These are phyloP conservation scores for Petrophora chlorosata DNA, from an alignment of 2,888 invertebrate genomes.

Conservation along the genomic window DNA sequence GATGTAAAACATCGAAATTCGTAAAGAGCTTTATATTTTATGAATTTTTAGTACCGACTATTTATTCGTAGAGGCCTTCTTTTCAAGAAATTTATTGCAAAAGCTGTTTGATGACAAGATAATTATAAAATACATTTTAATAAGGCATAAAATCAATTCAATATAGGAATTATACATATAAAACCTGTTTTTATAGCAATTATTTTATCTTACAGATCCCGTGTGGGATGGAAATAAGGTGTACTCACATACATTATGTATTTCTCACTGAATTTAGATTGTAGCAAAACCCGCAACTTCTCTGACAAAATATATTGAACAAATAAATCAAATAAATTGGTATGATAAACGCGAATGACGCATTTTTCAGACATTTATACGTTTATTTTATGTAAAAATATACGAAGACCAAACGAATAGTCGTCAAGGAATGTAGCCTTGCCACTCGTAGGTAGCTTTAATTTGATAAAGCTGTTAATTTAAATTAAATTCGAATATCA, in stretches of 20 bases:
- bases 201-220: not conserved
- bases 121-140: too few relatives aligned
- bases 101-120: too few relatives aligned
- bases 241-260: too few relatives aligned
- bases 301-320: not conserved
- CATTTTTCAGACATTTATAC: constrained; percentile 26
- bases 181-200: not conserved
- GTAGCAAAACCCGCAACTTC: not conserved
- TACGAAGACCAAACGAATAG: constrained; percentile 18
- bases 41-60: too few relatives aligned
- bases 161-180: not conserved
- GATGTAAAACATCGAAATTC: too few relatives aligned
- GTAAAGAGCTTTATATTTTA: not conserved
- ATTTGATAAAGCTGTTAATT: constrained; percentile 22
- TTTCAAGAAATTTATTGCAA: too few relatives aligned
- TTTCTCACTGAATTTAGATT: not conserved
- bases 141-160: not conserved
- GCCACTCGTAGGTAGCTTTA: constrained; percentile 6
- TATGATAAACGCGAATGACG: constrained; percentile 25
- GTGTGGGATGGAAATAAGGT: not conserved
- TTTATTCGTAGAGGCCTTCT: too few relatives aligned
- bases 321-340: constrained; percentile 22
- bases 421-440: constrained; percentile 12
- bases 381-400: constrained; percentile 32
- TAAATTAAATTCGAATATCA: constrained; percentile 21